Base-by-base conservation (phyloP, 2,888 invertebrate genomes). In the Agrotis puta region DNA sequence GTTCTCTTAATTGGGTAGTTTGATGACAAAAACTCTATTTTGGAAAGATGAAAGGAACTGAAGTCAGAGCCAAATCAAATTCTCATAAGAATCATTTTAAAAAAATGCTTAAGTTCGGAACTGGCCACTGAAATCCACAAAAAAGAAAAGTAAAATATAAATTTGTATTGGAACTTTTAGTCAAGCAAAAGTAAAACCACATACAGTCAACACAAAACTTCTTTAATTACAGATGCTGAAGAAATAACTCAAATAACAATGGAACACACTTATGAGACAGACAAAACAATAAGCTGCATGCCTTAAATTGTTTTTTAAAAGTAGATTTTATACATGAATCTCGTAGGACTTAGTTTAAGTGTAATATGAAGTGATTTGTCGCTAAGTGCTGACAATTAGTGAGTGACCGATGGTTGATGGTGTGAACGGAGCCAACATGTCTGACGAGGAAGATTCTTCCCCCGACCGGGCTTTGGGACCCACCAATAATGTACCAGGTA, bases 391-490 rank as follows among this genome's bases (percentile, higher is more conserved):
- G 81, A 84, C 68, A 65, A 72, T 77, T 61, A 73, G 77, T 84
- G 77, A 83, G 83, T 85, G 86, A 80, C 82, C 18, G 64, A 87
- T 87, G 88, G 85, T 87, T 82, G 87, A 87, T 67, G 85, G 82
- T 83, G 85, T 85, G 70, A 87, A 83, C 76, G 78, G 82, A 61
- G 74, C 70, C 71, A 92, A 85, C 74, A 96, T 96, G 96, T 96
- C 96, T 56, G 96, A 96, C 62, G 96, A 96, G 65, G 96, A 96
- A 77, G 96, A 96, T 62, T 93, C 94, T 2, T 95, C 95, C 24
- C 93, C 95, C 7, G 96, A 96, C 68, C 88, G 92, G 92, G 95
- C 93, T 1, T 85, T 95, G 81, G 91, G 89, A 78, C 94, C 95
- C 47, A 94, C 90, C 64, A 95, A 94, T 74, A 95, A 91, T 92